These are phyloP conservation scores for Eupithecia subfuscata DNA, from an alignment of 2,888 invertebrate species.

Conservation along the genomic window DNA sequence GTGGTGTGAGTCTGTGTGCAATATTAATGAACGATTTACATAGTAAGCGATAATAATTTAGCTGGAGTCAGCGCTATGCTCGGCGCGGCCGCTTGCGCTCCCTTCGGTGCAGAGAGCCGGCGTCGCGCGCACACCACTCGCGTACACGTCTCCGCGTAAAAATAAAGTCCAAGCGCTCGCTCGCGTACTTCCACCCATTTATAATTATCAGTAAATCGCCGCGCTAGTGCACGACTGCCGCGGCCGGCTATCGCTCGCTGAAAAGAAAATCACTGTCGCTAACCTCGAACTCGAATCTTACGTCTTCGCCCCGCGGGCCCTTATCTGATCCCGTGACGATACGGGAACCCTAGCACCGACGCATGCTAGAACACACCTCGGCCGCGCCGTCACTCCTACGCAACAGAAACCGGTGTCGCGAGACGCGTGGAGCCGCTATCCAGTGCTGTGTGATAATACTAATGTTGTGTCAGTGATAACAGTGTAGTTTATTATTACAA, in stretches of 20 bases:
- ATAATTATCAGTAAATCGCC: conserved; percentile 84
- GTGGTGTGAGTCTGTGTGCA: conserved; percentile 64
- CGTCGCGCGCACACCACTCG: conserved; percentile 75
- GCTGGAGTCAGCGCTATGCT: conserved; percentile 63
- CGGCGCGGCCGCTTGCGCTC: conserved; percentile 62
- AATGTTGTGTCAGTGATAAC: conserved; percentile 72
- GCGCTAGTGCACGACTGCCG: conserved; percentile 79
- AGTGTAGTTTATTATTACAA: conserved; percentile 60
- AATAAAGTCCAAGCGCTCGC: conserved; percentile 81
- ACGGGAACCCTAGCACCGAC: conserved; percentile 59
- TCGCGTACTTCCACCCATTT: conserved; percentile 81
- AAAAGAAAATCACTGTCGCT: conserved; percentile 68
- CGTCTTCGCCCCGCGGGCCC: conserved; percentile 62
- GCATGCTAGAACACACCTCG: conserved; percentile 54
- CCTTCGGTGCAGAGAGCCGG: conserved; percentile 66
- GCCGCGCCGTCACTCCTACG: conserved; percentile 68
- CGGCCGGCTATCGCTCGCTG: conserved; percentile 73
- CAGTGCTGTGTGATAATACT: conserved; percentile 68
- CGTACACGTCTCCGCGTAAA: conserved; percentile 81
- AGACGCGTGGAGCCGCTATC: conserved; percentile 58
- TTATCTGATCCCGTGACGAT: conserved; percentile 61
- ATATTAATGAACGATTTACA: conserved; percentile 80
- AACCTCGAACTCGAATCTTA: conserved; percentile 62
- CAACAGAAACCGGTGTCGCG: conserved; percentile 66
- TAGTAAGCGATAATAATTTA: conserved; percentile 72